Evolutionary conservation across 92 coral and sea anemone species (phyloP), one percentile per base, ranked within the genome.

Genomic region (Palythoa caribaeorum): DNA sequence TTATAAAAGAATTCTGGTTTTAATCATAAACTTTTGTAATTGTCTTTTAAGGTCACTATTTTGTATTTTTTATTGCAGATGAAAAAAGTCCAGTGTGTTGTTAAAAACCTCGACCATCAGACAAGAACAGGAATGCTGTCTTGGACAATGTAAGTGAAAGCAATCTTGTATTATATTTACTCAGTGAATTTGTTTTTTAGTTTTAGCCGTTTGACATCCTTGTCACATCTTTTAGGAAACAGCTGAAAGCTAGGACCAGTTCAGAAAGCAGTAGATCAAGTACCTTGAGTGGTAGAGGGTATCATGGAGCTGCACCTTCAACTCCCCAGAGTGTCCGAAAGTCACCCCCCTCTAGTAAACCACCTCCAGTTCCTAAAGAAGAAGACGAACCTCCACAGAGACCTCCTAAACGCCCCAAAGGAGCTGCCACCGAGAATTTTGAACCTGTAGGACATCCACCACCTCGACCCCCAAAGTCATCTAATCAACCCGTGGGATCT

Each of bases 81-180:
- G 87, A 97, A 93, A 84, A 97, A 97, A 92, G 99, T 97, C 57
- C 91, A 95, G 84, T 94, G 95, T 69, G 95, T 95, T 79, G 99
- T 97, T 15, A 79, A 85, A 38, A 95, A 93, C 59, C 90, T 97
- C 74, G 98, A 97, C 73, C 89, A 91, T 19, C 98, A 97, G 81
- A 95, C 93, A 63, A 95, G 90, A 74, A 97, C 97, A 16, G 99
- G 99, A 39, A 87, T 97, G 66, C 88, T 97, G 78, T 94, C 99
- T 16, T 97, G 99, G 98, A 93, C 99, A 53, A 97, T 97, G 99
- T 97, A 80, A 77, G 99, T 78, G 17, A 1, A 1, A 20, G 40
- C 3, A 28, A 16, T 16, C 9, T 57, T 78, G 14, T 1, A 39
- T 79, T 47, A 38, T 15, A 28, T 35, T 28, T 70, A 16, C 9